Base-by-base conservation (phyloP, 2,888 invertebrate species). In the Eudasyphora cyanicolor region DNA sequence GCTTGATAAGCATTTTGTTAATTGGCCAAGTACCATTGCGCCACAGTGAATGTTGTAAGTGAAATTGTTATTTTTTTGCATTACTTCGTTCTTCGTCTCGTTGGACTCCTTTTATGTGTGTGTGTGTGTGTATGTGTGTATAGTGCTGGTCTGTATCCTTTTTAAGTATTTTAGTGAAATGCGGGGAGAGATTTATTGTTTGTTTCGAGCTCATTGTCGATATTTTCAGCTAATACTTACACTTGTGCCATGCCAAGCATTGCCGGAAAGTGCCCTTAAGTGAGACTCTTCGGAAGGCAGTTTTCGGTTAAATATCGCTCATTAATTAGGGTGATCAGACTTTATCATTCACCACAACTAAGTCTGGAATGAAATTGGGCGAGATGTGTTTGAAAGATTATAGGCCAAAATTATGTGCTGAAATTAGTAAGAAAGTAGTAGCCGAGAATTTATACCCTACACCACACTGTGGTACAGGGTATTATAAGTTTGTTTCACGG, bases 1-100 rank as follows among this genome's bases (percentile, higher is more conserved):
- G 64, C 62, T 82, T 42, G 75, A 71, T 76, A 79, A 79, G 79
- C 76, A 82, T 67, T 83, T 83, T 83, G 79, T 79, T 82, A 82
- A 79, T 79, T 79, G 76, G 76, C 79, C 76, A 79, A 76, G 76
- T 82, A 79, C 67, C 69, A 75, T 27, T 32, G 29, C 45, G 2
- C 27, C 60, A 67, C 12, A 12, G 67, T 42, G 29, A 42, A 67
- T 42, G 67, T 42, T 24, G 67, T 60, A 76, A 54, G 35, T 74
- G 51, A 76, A 80, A 74, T 76, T 71, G 38, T 79, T n/a, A n/a
- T n/a, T 79, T 79, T 79, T 75, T 64, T 2, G 3, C 17, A 6
- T 21, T 19, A 21, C 24, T 67, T 67, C 14, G 42, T 45, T 24
- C n/a, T 42, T 49, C 27, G n/a, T 32, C 8, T 32, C 45, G 14